Base-by-base conservation (phyloP, 2,113 vertebrate genomes). In the Orthochromis malagaraziensis region DNA sequence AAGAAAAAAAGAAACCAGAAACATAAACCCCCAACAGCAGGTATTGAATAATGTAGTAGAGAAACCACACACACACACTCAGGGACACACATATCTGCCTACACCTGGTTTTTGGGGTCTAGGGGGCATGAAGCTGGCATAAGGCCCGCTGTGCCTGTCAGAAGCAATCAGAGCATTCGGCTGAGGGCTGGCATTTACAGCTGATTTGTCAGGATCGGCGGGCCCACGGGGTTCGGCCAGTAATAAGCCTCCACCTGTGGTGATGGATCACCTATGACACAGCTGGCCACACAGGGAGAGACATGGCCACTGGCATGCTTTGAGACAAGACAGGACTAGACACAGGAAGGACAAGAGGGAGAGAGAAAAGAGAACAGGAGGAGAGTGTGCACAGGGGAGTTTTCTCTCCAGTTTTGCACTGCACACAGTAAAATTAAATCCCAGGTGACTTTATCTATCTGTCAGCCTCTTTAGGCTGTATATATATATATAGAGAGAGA, bases 201-300 rank as follows among this genome's bases (percentile, higher is more conserved):
- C 90, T 95, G 95, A 96, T 96, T 94, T 92, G 92, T 93, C 93
- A 87, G 84, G 93, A 95, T 92, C 77, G 79, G 79, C 55, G 65
- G 85, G 85, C 93, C 95, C 93, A 91, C 81, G 55, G 94, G 95
- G 91, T 90, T 89, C 73, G 49, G 87, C 93, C 94, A 94, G 93
- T 96, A 96, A 96, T 95, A 96, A 94, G 89, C 89, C 79, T 95
- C 91, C 92, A 95, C 94, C 96, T 95, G 92, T 93, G 91, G 92
- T 96, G 95, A 96, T 92, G 94, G 95, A 96, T 97, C 94, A 96
- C 94, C 94, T 95, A 93, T 95, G 95, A 96, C 95, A 96, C 89
- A 92, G 84, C 89, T 84, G 83, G 94, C 89, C 93, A 91, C 93
- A 94, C 54, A 38, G 92, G 89, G 91, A 84, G 91, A 93, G 88